Evolutionary conservation across 2,888 invertebrate genomes (phyloP), one percentile per base, ranked within the genome.

Genomic region (Eupithecia subfuscata): DNA sequence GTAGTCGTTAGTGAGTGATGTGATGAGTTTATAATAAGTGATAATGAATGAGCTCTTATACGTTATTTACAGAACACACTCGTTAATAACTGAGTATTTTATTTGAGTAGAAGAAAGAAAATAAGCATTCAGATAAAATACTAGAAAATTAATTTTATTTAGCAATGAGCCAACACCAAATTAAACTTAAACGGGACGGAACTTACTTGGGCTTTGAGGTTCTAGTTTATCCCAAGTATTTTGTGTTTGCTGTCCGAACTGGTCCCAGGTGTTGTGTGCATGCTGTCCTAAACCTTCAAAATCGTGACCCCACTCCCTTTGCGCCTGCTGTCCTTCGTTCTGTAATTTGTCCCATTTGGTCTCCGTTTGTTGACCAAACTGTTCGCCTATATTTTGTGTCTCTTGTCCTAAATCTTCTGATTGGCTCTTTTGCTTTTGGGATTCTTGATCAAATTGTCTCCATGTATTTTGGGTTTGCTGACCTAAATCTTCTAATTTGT

Each of bases 201-300:
- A 76, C 43, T 82, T 82, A 73, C 78, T 81, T 80, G 85, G 85
- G 37, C 80, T 78, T 79, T 87, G 84, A 79, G 86, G 85, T 84
- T 90, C 85, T 63, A 80, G 77, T 48, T 84, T 87, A 56, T 83
- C 84, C 81, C 79, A 85, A 73, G 70, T 70, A 48, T 65, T 77
- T 69, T 77, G 74, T 65, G 71, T 72, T 67, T 77, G 74, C 65
- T 82, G 77, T 60, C 71, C 74, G 78, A 88, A 85, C 77, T 88
- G 88, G 11, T 84, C 80, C 81, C 80, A 84, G 70, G 82, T 78
- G 72, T 68, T 83, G 82, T 85, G 84, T 9, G 84, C 79, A 78
- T 90, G 86, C 78, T 90, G 90, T 56, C 81, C 85, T 70, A 85
- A 77, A 75, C 86, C 77, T 78, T 88, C 87, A 68, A 34, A 18